These are phyloP conservation scores for Poeciliopsis prolifica DNA, from an alignment of 2,113 vertebrate species.

Conservation along the genomic window DNA sequence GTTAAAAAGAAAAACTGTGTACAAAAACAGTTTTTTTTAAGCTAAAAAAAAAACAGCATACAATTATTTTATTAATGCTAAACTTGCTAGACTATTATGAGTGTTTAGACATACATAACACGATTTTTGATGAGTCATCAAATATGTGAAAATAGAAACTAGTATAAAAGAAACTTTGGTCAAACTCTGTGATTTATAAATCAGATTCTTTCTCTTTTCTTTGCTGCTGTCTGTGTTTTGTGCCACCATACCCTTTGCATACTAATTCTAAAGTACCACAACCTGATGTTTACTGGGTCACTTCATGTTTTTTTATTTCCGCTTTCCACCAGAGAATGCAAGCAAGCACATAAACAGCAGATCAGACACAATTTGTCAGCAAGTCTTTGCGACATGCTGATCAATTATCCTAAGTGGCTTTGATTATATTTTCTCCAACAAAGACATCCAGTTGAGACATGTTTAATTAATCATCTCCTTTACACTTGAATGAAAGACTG, in stretches of 20 bases:
- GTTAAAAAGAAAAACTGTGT: not conserved
- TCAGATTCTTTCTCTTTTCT: conserved; percentile 7
- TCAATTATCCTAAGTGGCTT: conserved; percentile 30
- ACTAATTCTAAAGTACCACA: conserved; percentile 22
- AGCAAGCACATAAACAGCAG: conserved; percentile 43
- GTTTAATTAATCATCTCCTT: conserved; percentile 33
- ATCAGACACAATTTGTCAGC: conserved; percentile 32
- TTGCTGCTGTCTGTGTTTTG: conserved; percentile 6
- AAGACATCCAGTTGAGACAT: conserved; percentile 20
- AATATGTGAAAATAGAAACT: not conserved
- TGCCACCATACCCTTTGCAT: conserved; percentile 14
- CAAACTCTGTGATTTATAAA: conserved; percentile 2
- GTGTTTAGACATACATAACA: not conserved
- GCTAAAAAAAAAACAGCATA: no score
- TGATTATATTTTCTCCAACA: conserved; percentile 42
- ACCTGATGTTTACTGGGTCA: conserved; percentile 50
- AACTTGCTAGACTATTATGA: no score
- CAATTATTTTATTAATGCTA: no score
- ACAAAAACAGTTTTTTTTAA: no score
- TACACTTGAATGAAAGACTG: conserved; percentile 30
- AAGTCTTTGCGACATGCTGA: conserved; percentile 20
- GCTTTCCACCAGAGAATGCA: conserved; percentile 41
- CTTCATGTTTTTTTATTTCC: conserved; percentile 19
- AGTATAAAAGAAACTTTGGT: not conserved
- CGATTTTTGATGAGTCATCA: not conserved